These are phyloP conservation scores for Scomber japonicus DNA, from an alignment of 2,113 vertebrate genomes.

Conservation along the genomic window DNA sequence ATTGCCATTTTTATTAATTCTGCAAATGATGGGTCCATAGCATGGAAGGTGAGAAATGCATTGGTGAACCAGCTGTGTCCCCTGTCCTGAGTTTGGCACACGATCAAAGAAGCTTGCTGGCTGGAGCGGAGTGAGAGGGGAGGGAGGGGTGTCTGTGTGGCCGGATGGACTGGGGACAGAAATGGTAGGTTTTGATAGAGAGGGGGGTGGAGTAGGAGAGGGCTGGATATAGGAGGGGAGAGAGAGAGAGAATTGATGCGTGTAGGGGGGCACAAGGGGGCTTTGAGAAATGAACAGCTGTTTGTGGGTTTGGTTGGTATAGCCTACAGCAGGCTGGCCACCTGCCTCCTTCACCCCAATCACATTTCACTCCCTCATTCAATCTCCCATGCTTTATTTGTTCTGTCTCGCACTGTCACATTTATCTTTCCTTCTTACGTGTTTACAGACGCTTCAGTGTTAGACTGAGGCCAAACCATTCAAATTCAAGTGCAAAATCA, in stretches of 20 bases:
- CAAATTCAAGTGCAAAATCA: no score
- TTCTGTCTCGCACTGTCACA: not conserved
- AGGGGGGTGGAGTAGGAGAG: conserved; percentile 21
- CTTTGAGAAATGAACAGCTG: conserved; percentile 78
- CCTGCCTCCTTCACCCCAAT: conserved; percentile 86
- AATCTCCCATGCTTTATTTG: conserved; percentile 14
- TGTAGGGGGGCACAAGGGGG: conserved; percentile 45
- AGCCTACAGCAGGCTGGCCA: conserved; percentile 58
- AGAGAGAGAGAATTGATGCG: conserved; percentile 43
- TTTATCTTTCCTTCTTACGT: not conserved
- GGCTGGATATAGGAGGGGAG: conserved; percentile 6
- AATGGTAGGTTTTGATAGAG: conserved; percentile 29
- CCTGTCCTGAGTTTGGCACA: conserved; percentile 41
- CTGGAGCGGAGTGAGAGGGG: conserved; percentile 35
- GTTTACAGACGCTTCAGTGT: not conserved
- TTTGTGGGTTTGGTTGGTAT: conserved; percentile 68
- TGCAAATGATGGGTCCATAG: conserved; percentile 8
- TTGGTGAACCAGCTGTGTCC: conserved; percentile 59
- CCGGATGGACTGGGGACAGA: conserved; percentile 46
- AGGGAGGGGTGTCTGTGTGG: conserved; percentile 38
- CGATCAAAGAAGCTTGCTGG: conserved; percentile 48
- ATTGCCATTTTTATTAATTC: conserved; percentile 9
- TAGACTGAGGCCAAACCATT: no score
- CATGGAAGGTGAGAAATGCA: conserved; percentile 18
- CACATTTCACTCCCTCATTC: conserved; percentile 62